Percentiles rank a stretch among this genome's conserved stretches.
These are phyloP conservation scores for Parnassius apollo DNA, from an alignment of 2,888 invertebrate genomes.

Conservation along the genomic window DNA sequence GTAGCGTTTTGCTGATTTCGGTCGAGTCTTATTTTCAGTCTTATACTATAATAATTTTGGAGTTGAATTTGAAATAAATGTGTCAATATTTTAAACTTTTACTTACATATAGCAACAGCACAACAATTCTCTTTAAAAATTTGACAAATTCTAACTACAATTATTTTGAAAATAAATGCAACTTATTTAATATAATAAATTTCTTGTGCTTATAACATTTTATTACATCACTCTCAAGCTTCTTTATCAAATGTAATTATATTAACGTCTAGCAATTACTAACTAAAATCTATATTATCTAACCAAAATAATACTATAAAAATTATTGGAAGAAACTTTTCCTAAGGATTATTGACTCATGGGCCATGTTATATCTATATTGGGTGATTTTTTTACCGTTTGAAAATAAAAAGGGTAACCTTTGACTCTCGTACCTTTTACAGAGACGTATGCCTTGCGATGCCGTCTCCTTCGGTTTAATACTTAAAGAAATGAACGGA, in stretches of 20 bases:
- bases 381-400: too few species aligned
- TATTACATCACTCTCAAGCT: conserved; percentile 1
- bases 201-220: conserved; percentile 10
- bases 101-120: conserved; percentile 8
- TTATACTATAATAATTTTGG: conserved; percentile 50
- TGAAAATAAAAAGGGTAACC: too few species aligned
- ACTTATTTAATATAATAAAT: conserved; percentile 4
- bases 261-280: conserved; percentile 6
- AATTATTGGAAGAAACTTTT: conserved; percentile 13
- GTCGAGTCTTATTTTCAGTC: conserved; percentile 51
- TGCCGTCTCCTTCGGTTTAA: too few species aligned
- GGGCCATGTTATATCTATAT: too few species aligned
- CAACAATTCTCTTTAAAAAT: conserved; percentile 6
- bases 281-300: background rate
- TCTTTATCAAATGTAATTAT: conserved; percentile 1
- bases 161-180: conserved; percentile 23
- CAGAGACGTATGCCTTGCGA: too few species aligned
- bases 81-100: conserved; percentile 7
- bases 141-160: conserved; percentile 3
- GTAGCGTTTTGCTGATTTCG: conserved; percentile 11
- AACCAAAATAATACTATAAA: conserved; percentile 1
- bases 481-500: too few species aligned
- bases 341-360: background rate
- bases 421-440: too few species aligned
- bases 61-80: background rate